These are phyloP conservation scores for Tipula lateralis DNA, from an alignment of 2,888 invertebrate species.

Conservation along the genomic window DNA sequence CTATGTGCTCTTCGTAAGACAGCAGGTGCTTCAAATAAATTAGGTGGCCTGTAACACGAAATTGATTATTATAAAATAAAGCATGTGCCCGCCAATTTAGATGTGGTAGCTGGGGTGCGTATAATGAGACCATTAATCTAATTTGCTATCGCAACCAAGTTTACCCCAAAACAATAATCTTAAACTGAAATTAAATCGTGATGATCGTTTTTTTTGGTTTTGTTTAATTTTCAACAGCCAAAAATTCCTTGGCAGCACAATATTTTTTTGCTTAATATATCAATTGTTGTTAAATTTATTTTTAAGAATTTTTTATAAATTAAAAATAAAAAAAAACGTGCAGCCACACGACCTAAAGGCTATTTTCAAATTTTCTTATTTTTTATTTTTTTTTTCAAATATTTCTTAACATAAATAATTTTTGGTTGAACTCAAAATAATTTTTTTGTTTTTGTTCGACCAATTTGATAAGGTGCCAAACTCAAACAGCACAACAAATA, in stretches of 20 bases:
- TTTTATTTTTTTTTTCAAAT: neutral
- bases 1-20: no score
- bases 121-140: neutral
- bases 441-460: neutral
- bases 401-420: neutral
- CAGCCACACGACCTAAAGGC: constrained; percentile 24
- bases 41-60: no score
- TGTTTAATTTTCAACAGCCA: neutral
- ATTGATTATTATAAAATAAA: no score
- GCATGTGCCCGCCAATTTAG: no score
- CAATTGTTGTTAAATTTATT: constrained; percentile 9
- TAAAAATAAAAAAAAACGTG: neutral
- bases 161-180: constrained; percentile 14
- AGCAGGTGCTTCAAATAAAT: no score
- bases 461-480: constrained; percentile 19
- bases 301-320: neutral
- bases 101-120: neutral
- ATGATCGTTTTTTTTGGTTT: neutral
- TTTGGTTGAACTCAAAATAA: neutral
- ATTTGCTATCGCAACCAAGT: neutral
- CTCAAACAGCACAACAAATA: neutral
- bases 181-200: neutral
- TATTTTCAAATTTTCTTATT: neutral
- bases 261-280: neutral
- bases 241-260: neutral